These are phyloP conservation scores for Potorous gilbertii DNA, from an alignment of 2,797 vertebrate species.

Conservation along the genomic window DNA sequence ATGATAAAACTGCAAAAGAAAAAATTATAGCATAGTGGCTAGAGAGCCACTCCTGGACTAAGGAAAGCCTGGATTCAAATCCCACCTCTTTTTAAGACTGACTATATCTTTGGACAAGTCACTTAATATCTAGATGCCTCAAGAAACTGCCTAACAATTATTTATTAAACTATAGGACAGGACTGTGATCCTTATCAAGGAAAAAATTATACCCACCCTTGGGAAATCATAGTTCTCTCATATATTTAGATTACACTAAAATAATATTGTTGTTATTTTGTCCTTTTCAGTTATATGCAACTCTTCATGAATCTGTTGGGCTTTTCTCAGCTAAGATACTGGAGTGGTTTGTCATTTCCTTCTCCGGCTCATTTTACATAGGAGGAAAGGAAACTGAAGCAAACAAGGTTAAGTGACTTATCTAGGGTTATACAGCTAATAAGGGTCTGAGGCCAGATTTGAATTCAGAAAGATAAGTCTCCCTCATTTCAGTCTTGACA, in stretches of 20 bases:
- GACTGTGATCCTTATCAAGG: background rate
- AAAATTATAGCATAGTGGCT: background rate
- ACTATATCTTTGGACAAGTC: background rate
- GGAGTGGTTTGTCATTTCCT: background rate
- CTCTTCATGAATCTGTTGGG: background rate
- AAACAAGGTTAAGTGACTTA: background rate
- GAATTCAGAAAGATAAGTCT: background rate
- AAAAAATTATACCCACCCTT: background rate
- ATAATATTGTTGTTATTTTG: too few relatives aligned
- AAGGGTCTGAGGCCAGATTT: background rate
- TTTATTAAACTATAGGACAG: background rate
- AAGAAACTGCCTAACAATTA: background rate
- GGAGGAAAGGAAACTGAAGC: background rate
- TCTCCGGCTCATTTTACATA: background rate
- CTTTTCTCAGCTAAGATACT: background rate
- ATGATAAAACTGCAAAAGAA: slow-evolving; percentile 20
- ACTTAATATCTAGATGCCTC: background rate
- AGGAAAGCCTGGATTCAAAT: background rate
- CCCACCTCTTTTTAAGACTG: background rate
- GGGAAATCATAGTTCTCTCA: background rate
- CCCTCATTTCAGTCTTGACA: background rate
- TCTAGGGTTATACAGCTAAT: background rate
- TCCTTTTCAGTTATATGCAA: background rate
- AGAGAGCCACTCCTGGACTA: background rate
- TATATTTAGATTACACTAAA: background rate